phyloP scores from a whole-genome alignment of 2,113 vertebrate genomes.

The Oncorhynchus gorbuscha region DNA sequence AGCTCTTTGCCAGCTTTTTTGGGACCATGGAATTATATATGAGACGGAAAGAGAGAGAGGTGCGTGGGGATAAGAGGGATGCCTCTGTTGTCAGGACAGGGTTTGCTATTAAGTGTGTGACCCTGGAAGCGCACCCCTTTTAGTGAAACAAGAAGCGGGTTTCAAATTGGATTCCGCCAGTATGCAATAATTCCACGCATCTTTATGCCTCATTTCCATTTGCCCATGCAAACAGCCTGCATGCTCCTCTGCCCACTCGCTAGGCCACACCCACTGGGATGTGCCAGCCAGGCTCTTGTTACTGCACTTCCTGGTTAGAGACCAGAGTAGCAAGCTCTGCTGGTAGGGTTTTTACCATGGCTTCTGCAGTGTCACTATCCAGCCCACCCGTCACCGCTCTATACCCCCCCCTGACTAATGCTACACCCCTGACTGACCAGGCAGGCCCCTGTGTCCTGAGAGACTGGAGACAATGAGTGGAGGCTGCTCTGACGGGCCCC shows the following conservation, averaged over 20 bases:
- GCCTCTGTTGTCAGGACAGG: conserved; percentile 61
- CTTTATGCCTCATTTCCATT: conserved; percentile 60
- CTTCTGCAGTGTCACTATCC: conserved; percentile 42
- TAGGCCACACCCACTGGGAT: neutral
- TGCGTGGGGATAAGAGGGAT: conserved; percentile 40
- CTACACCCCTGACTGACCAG: conserved; percentile 41
- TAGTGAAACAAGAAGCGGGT: conserved; percentile 63
- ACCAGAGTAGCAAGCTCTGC: neutral
- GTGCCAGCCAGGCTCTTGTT: neutral
- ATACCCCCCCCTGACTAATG: conserved; percentile 12
- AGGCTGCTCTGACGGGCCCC: conserved; percentile 51
- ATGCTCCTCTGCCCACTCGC: neutral
- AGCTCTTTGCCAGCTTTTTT: conserved; percentile 36
- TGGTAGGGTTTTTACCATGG: conserved; percentile 11
- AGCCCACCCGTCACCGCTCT: conserved; percentile 7
- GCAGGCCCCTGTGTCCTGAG: conserved; percentile 40
- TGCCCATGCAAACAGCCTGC: conserved; percentile 51
- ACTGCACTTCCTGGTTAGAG: neutral
- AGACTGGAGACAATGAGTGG: conserved; percentile 59
- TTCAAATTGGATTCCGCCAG: conserved; percentile 60
- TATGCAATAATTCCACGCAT: conserved; percentile 62
- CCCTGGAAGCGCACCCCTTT: conserved; percentile 67
- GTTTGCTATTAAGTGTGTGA: conserved; percentile 61
- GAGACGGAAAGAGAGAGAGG: conserved; percentile 33
- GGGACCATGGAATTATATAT: conserved; percentile 53